phyloP scores from a whole-genome alignment of 2,888 invertebrate species.

The Nymphalis c-album region DNA sequence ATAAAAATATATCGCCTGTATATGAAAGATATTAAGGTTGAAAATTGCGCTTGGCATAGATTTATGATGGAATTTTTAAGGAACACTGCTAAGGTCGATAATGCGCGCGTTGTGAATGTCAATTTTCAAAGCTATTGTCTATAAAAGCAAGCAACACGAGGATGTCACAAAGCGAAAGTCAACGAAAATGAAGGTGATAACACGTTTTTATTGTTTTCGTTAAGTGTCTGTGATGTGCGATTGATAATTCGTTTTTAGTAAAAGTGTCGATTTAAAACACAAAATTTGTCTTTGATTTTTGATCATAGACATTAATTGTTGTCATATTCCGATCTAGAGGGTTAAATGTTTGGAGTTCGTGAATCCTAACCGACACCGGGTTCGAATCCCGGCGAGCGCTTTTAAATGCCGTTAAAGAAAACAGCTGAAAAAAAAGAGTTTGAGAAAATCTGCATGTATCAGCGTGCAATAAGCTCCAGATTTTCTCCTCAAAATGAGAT shows the following conservation, averaged over 20 bases:
- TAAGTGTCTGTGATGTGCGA: constrained; percentile 38
- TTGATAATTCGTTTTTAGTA: background rate
- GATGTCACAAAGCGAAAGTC: constrained; percentile 61
- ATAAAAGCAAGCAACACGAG: constrained; percentile 64
- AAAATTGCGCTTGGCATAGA: constrained; percentile 19
- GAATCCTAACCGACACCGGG: too few species aligned
- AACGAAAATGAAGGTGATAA: constrained; percentile 78
- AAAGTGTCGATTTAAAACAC: background rate
- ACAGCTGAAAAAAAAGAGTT: too few species aligned
- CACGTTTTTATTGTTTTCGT: constrained; percentile 56
- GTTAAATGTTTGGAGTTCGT: too few species aligned
- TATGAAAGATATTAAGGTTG: background rate
- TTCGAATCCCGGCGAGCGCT: too few species aligned
- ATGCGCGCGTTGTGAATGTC: constrained; percentile 60
- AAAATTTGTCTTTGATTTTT: background rate
- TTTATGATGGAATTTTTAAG: constrained; percentile 36
- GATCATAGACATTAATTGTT: too few species aligned
- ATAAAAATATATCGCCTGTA: constrained; percentile 8
- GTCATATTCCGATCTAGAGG: too few species aligned
- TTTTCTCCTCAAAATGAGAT: too few species aligned
- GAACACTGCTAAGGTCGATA: constrained; percentile 59
- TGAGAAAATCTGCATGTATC: too few species aligned
- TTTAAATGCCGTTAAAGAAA: too few species aligned
- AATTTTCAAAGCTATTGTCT: constrained; percentile 67
- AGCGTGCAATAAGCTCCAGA: too few species aligned